Evolutionary conservation across 2,797 vertebrate genomes (phyloP).

Genomic region (Morelia viridis): DNA sequence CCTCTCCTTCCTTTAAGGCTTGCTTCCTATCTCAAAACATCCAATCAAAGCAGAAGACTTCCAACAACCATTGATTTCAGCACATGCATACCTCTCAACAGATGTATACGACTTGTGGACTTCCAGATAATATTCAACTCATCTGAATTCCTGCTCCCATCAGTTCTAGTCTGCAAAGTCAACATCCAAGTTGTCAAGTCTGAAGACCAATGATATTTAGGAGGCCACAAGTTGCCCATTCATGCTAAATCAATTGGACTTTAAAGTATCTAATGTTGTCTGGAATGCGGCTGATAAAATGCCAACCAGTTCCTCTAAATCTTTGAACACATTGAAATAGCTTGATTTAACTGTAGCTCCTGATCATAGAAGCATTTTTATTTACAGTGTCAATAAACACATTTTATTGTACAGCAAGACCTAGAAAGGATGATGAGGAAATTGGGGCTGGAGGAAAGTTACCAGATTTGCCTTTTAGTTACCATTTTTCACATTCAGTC

Average conservation of each 20-base stretch:
- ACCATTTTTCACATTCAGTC: conserved; percentile 49
- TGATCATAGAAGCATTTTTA: background rate
- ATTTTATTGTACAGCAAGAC: conserved; percentile 38
- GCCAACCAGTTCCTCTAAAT: background rate
- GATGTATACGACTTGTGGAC: background rate
- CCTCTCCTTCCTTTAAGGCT: background rate
- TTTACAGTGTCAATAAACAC: background rate
- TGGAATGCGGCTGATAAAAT: background rate
- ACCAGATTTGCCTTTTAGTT: conserved; percentile 5
- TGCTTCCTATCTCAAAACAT: background rate
- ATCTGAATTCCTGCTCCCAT: background rate
- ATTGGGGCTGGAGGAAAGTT: background rate
- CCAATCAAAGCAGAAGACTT: background rate
- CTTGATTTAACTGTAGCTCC: background rate
- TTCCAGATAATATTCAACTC: background rate
- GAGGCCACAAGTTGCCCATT: background rate
- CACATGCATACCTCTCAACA: background rate
- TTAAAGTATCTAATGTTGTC: background rate
- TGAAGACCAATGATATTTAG: background rate
- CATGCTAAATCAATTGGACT: background rate
- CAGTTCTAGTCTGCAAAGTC: background rate
- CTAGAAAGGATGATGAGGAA: conserved; percentile 43
- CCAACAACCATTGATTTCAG: background rate
- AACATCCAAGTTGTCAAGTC: background rate
- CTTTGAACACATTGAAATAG: background rate